Evolutionary conservation across 2,797 vertebrate species (phyloP).

Genomic region (Manis javanica): DNA sequence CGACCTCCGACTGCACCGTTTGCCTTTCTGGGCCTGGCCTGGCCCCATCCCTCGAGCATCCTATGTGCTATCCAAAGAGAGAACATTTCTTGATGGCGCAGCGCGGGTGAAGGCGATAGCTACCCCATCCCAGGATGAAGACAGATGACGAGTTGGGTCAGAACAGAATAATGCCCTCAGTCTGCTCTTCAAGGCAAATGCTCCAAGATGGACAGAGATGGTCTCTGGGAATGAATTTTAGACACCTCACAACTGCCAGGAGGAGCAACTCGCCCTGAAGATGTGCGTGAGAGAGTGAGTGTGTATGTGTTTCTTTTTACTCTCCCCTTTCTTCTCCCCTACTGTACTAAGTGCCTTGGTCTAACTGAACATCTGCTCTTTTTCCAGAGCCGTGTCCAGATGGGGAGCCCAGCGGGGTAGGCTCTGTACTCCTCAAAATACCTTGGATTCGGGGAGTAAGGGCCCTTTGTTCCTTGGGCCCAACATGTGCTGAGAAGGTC

Average conservation of each 20-base stretch:
- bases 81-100: neutral
- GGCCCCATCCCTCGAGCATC: neutral
- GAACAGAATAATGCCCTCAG: neutral
- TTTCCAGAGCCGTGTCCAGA: neutral
- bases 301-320: neutral
- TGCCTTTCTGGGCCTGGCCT: neutral
- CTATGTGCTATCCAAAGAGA: neutral
- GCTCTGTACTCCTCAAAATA: neutral
- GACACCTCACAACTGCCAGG: neutral
- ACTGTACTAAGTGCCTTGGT: neutral
- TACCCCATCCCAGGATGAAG: neutral
- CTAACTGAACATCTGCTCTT: neutral
- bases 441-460: neutral
- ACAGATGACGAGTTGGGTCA: no score
- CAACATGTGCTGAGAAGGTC: neutral
- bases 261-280: neutral
- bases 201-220: neutral
- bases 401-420: neutral
- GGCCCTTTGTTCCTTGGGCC: neutral
- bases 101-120: neutral
- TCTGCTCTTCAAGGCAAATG: neutral
- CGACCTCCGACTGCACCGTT: neutral
- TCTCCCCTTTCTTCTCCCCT: neutral
- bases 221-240: neutral
- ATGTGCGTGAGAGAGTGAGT: neutral